A percentile compares a stretch with the other conserved stretches of the same genome.
Evolutionary conservation across 2,113 vertebrate genomes (phyloP).

Genomic region (Cyphomyrus plagiostoma): DNA sequence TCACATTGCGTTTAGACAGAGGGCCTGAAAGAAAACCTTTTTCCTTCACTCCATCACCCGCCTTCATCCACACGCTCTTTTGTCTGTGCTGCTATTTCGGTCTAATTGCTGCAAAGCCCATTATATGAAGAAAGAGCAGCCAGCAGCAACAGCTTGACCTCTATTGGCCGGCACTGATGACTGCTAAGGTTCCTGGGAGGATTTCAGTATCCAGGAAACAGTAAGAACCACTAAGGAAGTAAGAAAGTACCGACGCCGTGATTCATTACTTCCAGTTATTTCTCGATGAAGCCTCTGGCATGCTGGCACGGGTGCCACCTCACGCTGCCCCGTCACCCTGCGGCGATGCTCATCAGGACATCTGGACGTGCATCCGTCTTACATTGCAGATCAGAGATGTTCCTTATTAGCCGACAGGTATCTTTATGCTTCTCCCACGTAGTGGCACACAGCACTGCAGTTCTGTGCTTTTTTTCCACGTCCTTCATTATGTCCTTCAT

Average conservation of each 20-base stretch:
- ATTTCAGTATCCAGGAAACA: background rate
- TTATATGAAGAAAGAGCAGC: background rate
- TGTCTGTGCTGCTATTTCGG: conserved; percentile 9
- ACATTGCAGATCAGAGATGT: background rate
- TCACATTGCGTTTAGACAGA: background rate
- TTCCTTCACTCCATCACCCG: background rate
- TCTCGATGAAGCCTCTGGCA: background rate
- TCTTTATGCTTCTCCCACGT: background rate
- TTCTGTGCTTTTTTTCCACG: background rate
- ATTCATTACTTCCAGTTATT: background rate
- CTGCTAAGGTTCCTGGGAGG: background rate
- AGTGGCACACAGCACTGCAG: background rate
- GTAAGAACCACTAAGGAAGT: background rate
- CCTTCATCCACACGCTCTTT: background rate
- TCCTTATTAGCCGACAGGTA: background rate
- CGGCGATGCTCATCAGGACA: background rate
- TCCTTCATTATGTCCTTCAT: background rate
- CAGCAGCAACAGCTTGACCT: background rate
- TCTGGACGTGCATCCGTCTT: background rate
- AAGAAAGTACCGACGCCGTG: background rate
- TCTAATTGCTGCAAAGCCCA: background rate
- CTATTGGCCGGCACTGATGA: background rate
- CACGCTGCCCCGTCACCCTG: background rate
- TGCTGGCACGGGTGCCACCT: background rate
- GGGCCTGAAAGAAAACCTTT: background rate